A percentile compares a stretch with the other conserved stretches of the same genome.
Evolutionary conservation across 2,888 invertebrate species (phyloP).

Genomic region (Aelia acuminata): DNA sequence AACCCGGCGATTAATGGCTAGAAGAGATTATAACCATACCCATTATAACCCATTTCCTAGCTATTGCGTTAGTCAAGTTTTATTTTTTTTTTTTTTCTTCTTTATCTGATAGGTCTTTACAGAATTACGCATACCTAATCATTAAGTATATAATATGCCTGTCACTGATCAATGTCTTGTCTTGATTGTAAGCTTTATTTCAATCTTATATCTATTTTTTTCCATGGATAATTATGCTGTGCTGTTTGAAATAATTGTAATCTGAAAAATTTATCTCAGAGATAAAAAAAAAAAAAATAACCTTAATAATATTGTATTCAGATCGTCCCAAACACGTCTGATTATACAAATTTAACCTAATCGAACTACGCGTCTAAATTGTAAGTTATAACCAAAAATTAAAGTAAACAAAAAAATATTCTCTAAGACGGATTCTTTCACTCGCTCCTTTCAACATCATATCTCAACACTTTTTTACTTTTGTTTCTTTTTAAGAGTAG

Average conservation of each 20-base stretch:
- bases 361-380: not conserved
- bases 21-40: not conserved
- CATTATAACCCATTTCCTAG: constrained; percentile 6
- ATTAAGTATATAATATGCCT: not conserved
- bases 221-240: not conserved
- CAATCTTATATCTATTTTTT: not conserved
- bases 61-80: not conserved
- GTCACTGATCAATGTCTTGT: not conserved
- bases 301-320: not conserved
- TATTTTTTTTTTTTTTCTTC: too few species aligned
- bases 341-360: not conserved
- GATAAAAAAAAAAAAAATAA: not conserved
- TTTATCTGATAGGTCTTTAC: constrained; percentile 1
- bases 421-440: too few species aligned
- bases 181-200: not conserved
- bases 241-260: not conserved
- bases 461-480: too few species aligned
- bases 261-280: not conserved
- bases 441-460: too few species aligned
- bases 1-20: constrained; percentile 31
- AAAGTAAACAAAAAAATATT: too few species aligned
- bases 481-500: too few species aligned
- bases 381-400: too few species aligned
- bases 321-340: not conserved
- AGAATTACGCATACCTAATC: constrained; percentile 29